Conservation (phyloP, 2,888 invertebrate genomes). For the Vesta saturnalis region DNA sequence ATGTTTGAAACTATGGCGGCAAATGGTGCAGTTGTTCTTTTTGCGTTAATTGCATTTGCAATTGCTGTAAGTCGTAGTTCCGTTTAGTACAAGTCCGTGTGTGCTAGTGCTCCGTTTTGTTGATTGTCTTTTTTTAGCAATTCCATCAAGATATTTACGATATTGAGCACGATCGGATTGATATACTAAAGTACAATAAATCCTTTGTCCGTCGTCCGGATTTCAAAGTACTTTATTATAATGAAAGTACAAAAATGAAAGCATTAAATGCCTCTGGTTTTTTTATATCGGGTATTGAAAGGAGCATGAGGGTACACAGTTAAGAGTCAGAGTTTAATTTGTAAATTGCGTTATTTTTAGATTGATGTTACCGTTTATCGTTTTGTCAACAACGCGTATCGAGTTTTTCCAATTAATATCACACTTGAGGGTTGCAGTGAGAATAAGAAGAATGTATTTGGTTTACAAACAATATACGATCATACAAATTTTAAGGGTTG, state of each 20-base stretch:
- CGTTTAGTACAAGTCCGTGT: background rate
- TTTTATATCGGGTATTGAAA: background rate
- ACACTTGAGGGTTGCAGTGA: slow-evolving; percentile 15
- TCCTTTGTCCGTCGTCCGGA: background rate
- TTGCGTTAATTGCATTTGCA: background rate
- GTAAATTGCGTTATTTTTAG: background rate
- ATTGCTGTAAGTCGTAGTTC: background rate
- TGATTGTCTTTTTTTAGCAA: slow-evolving; percentile 12
- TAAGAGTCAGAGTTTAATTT: background rate
- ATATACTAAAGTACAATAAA: background rate
- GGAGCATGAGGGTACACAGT: slow-evolving; percentile 8
- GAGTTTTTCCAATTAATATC: slow-evolving; percentile 18
- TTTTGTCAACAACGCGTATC: slow-evolving; percentile 4
- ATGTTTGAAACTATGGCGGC: too few species aligned
- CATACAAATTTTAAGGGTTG: slow-evolving; percentile 23
- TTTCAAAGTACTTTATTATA: background rate
- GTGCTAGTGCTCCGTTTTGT: background rate
- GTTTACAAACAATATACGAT: background rate
- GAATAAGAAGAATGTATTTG: slow-evolving; percentile 7
- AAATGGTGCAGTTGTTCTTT: background rate
- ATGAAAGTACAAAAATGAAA: slow-evolving; percentile 4
- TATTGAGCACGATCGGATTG: slow-evolving; percentile 18
- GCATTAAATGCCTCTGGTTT: slow-evolving; percentile 10
- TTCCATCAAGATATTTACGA: slow-evolving; percentile 20
- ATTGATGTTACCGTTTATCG: background rate